A percentile compares a stretch with the other conserved stretches of the same genome.
These are phyloP conservation scores for Drosophila fungiperda DNA, from an alignment of 2,888 invertebrate genomes.

Conservation along the genomic window DNA sequence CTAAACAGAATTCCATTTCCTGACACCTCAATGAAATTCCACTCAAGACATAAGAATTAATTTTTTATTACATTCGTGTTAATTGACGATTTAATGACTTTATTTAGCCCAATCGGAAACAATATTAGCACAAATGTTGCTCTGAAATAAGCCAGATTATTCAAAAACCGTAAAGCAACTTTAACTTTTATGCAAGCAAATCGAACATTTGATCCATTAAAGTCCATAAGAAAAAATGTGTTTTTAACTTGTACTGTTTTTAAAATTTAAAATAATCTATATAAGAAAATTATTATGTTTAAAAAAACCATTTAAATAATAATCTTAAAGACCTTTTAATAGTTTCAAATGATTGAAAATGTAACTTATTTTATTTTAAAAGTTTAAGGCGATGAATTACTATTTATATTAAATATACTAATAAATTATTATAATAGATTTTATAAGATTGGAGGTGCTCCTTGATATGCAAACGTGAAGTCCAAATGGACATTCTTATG, in stretches of 20 bases:
- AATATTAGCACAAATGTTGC: slow-evolving; percentile 4
- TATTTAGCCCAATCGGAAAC: slow-evolving; percentile 24
- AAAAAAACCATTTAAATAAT: no score
- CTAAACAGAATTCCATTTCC: slow-evolving; percentile 31
- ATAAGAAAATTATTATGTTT: accelerated
- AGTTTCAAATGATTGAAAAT: neutral
- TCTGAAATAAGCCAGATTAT: slow-evolving; percentile 13
- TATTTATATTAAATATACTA: no score
- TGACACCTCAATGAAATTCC: slow-evolving; percentile 11
- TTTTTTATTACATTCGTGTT: slow-evolving; percentile 12
- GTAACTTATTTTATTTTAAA: no score
- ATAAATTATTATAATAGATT: no score
- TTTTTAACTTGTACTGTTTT: neutral
- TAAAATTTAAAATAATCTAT: neutral
- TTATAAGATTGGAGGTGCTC: no score
- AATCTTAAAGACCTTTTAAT: neutral
- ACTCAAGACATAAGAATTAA: slow-evolving; percentile 20
- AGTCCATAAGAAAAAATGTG: neutral
- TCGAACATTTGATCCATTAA: neutral
- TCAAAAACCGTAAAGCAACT: neutral
- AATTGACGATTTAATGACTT: slow-evolving; percentile 39
- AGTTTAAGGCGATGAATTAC: neutral
- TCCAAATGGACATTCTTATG: no score
- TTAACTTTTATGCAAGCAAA: neutral
- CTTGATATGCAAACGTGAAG: no score